A percentile compares a stretch with the other conserved stretches of the same genome.
These are phyloP conservation scores for Columba janthina DNA, from an alignment of 2,113 vertebrate species.

Conservation along the genomic window DNA sequence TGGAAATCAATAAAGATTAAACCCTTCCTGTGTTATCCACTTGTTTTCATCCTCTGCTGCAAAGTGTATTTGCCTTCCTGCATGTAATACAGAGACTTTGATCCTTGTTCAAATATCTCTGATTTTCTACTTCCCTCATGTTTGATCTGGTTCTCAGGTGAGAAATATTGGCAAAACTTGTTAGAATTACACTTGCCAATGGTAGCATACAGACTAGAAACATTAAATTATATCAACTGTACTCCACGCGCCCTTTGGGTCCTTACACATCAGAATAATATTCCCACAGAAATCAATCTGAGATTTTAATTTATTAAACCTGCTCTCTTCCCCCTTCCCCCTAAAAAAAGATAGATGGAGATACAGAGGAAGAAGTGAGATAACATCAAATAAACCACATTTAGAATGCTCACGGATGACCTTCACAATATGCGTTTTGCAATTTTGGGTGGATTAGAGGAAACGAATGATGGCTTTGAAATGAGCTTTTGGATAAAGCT, in stretches of 20 bases:
- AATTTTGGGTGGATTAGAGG: conserved; percentile 79
- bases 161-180: conserved; percentile 46
- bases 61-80: conserved; percentile 56
- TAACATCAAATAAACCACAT: conserved; percentile 39
- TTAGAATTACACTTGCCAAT: conserved; percentile 29
- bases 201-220: neutral
- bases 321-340: neutral
- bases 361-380: neutral
- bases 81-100: neutral
- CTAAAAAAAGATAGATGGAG: neutral
- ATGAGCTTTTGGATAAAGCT: conserved; percentile 78
- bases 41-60: conserved; percentile 63
- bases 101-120: conserved; percentile 46
- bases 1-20: conserved; percentile 17
- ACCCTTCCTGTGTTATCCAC: neutral
- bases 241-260: neutral
- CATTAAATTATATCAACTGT: neutral
- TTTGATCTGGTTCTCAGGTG: conserved; percentile 58
- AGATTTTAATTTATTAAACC: conserved; percentile 64
- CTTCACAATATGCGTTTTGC: conserved; percentile 65
- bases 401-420: conserved; percentile 35
- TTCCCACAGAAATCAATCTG: conserved; percentile 50
- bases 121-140: conserved; percentile 13
- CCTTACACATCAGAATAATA: conserved; percentile 36
- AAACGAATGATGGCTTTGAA: conserved; percentile 77